Conservation (phyloP, 2,888 invertebrate species). For the Cacoxenus indagator region DNA sequence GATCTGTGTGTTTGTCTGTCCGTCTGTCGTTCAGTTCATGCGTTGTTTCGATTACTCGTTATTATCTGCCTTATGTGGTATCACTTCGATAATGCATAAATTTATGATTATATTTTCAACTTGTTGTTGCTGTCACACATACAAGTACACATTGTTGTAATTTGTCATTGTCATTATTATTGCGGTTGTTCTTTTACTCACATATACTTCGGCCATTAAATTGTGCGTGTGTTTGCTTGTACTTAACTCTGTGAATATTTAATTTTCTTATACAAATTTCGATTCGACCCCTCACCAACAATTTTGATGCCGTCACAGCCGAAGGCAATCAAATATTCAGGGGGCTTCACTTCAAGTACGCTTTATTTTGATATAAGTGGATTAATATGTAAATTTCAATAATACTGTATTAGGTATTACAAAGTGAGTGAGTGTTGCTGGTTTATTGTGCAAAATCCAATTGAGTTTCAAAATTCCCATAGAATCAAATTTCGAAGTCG, state of each 20-base stretch:
- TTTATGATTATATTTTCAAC: slow-evolving; percentile 23
- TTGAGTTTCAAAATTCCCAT: not conserved
- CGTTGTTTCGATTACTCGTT: slow-evolving; percentile 33
- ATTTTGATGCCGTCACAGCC: not conserved
- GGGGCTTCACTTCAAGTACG: not conserved
- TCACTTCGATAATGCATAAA: slow-evolving; percentile 22
- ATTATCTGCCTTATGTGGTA: slow-evolving; percentile 1
- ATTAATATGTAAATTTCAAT: not conserved
- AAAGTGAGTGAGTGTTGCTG: too few species aligned
- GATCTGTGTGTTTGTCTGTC: slow-evolving; percentile 14
- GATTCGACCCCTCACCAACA: not conserved
- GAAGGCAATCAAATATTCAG: not conserved
- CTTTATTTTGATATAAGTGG: not conserved
- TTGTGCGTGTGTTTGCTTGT: not conserved
- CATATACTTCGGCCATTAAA: not conserved
- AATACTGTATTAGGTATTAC: not conserved
- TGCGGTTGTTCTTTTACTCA: not conserved
- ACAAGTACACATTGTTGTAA: slow-evolving; percentile 8
- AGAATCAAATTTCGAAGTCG: not conserved
- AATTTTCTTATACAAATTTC: not conserved
- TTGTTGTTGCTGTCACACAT: not conserved
- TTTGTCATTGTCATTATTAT: slow-evolving; percentile 21
- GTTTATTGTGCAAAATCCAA: not conserved
- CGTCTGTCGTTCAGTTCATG: slow-evolving; percentile 33
- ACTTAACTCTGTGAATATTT: not conserved